phyloP scores from a whole-genome alignment of 2,888 invertebrate species.

The Spisula solida region DNA sequence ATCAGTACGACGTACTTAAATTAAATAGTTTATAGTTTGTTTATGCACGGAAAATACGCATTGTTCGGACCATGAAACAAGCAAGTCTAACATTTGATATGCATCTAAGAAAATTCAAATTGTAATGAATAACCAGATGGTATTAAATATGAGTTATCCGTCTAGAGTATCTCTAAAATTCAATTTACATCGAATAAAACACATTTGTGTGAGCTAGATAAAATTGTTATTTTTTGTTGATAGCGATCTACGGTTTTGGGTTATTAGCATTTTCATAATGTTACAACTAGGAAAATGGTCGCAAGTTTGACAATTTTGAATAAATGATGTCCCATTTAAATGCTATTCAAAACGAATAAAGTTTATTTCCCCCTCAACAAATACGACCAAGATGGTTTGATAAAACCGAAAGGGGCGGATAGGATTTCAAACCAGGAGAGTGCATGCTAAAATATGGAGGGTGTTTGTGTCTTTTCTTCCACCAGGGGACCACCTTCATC shows the following conservation, averaged over 20 bases:
- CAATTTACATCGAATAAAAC: conserved; percentile 69
- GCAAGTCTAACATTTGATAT: conserved; percentile 68
- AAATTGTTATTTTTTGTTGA: conserved; percentile 49
- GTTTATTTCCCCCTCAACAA: conserved; percentile 30
- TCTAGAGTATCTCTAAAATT: conserved; percentile 64
- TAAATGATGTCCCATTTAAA: conserved; percentile 48
- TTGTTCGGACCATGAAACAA: conserved; percentile 63
- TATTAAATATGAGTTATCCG: conserved; percentile 62
- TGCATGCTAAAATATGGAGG: neutral
- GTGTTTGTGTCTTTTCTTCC: neutral
- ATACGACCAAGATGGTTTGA: conserved; percentile 16
- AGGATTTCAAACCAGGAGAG: conserved; percentile 12
- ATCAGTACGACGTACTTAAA: conserved; percentile 54
- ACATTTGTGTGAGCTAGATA: conserved; percentile 63
- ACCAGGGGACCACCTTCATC: conserved; percentile 28
- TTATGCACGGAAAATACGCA: conserved; percentile 67
- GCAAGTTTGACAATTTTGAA: conserved; percentile 38
- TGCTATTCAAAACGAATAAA: conserved; percentile 51
- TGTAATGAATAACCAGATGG: conserved; percentile 70
- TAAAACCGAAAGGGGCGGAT: conserved; percentile 19
- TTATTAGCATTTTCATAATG: conserved; percentile 64
- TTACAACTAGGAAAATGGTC: conserved; percentile 35
- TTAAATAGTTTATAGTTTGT: conserved; percentile 69
- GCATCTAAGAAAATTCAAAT: conserved; percentile 68
- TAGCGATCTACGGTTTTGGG: conserved; percentile 35